Base-by-base conservation (phyloP, 2,113 vertebrate genomes). In the Percopsis transmontana region DNA sequence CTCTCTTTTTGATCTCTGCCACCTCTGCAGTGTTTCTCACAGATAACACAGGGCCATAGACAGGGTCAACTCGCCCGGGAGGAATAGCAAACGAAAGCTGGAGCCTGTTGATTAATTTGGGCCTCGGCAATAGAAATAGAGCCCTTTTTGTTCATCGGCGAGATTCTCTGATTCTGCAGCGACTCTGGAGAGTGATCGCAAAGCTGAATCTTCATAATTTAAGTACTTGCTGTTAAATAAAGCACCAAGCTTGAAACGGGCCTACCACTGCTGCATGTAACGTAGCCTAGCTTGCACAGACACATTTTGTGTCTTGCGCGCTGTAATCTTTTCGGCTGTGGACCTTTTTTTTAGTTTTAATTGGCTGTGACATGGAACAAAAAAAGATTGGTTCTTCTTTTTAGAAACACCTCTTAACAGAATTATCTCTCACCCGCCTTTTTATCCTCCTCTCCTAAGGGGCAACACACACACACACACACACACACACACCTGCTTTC, bases 401-500 rank as follows among this genome's bases (percentile, higher is more conserved):
- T n/a, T n/a, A n/a, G n/a, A n/a, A 51, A 54, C 63, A 62, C 66
- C 56, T 62, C 63, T 66, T 61, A 75, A 55, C 52, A 52, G 42
- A 66, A 51, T 52, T 52, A 52, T 55, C 24, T 55, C 20, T 55
- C 52, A 66, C 41, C 57, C 15, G 50, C 40, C 9, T 44, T 73
- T 66, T 76, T 62, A 59, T 71, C 71, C 61, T 3, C 55, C 9
- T 50, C 24, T 19, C 19, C 24, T 2, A 18, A 39, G n/a, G 2
- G 9, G 16, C 16, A 18, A 55, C 53, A 24, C 53, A 55, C 53
- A 55, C 53, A 55, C 21, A 19, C 50, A 52, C 50, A 52, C n/a
- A 27, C 8, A 27, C 58, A 59, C 5, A 52, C 66, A 68, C 56
- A 81, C 71, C 72, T 81, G 75, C 19, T 40, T 41, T n/a, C n/a